Evolutionary conservation across 2,888 invertebrate genomes (phyloP), one percentile per base, ranked within the genome.

Genomic region (Habrosyne pyritoides): DNA sequence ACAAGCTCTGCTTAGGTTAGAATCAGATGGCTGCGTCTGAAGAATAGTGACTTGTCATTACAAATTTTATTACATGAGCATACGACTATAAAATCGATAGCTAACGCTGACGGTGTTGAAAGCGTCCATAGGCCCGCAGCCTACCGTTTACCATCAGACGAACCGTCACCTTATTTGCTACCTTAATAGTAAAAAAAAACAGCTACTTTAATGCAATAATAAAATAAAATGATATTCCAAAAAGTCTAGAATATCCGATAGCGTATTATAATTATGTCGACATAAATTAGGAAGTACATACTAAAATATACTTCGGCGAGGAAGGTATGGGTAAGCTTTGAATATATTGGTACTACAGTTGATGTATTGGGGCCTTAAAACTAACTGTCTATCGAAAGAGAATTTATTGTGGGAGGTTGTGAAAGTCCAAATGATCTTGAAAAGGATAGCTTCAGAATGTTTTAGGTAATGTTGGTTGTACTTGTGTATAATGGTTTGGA

Each of bases 311-410:
- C 14, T 18, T 18, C 42, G 42, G 18, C 14, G 8, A 42, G 8
- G 42, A n/a, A 18, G 18, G 36, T 30, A 30, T 30, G 33, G 33
- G 33, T 42, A 42, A 42, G 42, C 42, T 18, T 42, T 42, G 42
- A 42, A 42, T 42, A 42, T 42, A 42, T 42, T 42, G 42, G 42
- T 42, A 42, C 42, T 18, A 42, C 42, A n/a, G 42, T 42, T 42
- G 42, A 42, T 42, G 42, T 42, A 42, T 14, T 42, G 42, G 42
- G 42, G 42, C 42, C 42, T 42, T 42, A 42, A 42, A 42, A 42
- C 18, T 42, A 42, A 42, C 42, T 18, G 42, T 42, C 42, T 42
- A 42, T 42, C 42, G 42, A 42, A 42, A 42, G 42, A 18, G 18
- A 42, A 42, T 42, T 42, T 42, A 42, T 42, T 18, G 42, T 18